Conservation (phyloP, 2,113 vertebrate species). For the Gila orcuttii region DNA sequence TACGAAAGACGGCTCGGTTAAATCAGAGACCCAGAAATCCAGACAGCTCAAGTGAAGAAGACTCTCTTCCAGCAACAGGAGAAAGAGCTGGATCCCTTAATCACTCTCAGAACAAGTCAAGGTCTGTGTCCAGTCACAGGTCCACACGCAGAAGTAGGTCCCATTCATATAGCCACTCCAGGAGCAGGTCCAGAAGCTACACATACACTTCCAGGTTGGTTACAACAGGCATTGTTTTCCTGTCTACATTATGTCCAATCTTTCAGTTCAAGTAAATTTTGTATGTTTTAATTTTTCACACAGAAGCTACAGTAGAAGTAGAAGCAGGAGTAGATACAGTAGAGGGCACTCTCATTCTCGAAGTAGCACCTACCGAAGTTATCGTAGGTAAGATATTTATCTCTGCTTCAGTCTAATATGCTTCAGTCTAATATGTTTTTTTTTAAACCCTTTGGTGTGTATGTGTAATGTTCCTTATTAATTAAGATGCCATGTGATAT, state of each 20-base stretch:
- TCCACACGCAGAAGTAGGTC: conserved; percentile 79
- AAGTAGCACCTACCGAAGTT: conserved; percentile 88
- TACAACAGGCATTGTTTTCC: not conserved
- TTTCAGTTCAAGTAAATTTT: not conserved
- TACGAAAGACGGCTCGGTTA: conserved; percentile 91
- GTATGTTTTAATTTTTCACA: conserved; percentile 55
- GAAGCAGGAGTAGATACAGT: conserved; percentile 82
- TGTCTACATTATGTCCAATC: conserved; percentile 31
- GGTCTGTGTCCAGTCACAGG: conserved; percentile 83
- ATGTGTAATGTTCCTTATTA: not conserved
- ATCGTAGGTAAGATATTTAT: conserved; percentile 73
- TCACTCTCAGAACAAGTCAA: conserved; percentile 83
- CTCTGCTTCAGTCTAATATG: not conserved
- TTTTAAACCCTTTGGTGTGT: not conserved
- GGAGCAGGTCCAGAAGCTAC: conserved; percentile 85
- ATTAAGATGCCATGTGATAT: not conserved
- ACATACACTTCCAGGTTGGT: conserved; percentile 88
- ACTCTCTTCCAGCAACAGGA: conserved; percentile 75
- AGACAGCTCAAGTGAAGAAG: conserved; percentile 93
- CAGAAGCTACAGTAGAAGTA: conserved; percentile 88
- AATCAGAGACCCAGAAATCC: conserved; percentile 93
- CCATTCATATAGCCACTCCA: conserved; percentile 84
- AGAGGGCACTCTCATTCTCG: conserved; percentile 81
- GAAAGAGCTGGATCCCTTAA: conserved; percentile 76
- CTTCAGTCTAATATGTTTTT: not conserved